Conservation (phyloP, 2,888 invertebrate genomes). For the Megastigmus dorsalis region DNA sequence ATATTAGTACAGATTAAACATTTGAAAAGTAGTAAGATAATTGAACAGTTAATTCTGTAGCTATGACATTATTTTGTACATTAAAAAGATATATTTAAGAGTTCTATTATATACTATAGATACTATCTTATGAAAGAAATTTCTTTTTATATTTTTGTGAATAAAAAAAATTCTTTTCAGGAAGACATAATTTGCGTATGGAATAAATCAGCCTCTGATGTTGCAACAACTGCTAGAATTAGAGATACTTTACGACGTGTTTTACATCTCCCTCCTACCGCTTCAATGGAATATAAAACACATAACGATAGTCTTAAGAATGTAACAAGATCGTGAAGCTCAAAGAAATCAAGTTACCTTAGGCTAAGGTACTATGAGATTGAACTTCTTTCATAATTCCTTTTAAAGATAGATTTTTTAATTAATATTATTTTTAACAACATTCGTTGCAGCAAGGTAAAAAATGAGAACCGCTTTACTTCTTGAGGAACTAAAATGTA, state of each 20-base stretch:
- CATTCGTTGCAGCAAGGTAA: slow-evolving; percentile 29
- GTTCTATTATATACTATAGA: no score
- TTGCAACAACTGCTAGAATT: slow-evolving; percentile 90
- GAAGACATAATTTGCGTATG: slow-evolving; percentile 97
- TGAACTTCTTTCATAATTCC: not conserved
- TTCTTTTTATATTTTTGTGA: not conserved
- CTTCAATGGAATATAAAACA: slow-evolving; percentile 95
- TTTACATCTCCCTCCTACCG: slow-evolving; percentile 93
- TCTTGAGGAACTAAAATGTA: slow-evolving; percentile 43
- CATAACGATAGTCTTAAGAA: slow-evolving; percentile 86
- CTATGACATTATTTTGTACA: no score
- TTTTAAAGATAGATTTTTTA: not conserved
- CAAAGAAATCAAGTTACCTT: slow-evolving; percentile 37
- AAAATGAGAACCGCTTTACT: slow-evolving; percentile 32
- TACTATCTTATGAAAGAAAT: not conserved
- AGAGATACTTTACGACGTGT: slow-evolving; percentile 96
- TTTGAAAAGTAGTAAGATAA: no score
- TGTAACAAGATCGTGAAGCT: slow-evolving; percentile 61
- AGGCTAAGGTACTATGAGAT: slow-evolving; percentile 13
- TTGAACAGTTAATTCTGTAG: no score
- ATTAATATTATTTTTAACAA: not conserved
- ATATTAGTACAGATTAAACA: no score
- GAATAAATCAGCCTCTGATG: slow-evolving; percentile 96
- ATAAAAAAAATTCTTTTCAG: slow-evolving; percentile 73
- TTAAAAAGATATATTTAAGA: no score